Evolutionary conservation across 2,888 invertebrate species (phyloP), one percentile per base, ranked within the genome.

Genomic region (Dryobotodes eremita): DNA sequence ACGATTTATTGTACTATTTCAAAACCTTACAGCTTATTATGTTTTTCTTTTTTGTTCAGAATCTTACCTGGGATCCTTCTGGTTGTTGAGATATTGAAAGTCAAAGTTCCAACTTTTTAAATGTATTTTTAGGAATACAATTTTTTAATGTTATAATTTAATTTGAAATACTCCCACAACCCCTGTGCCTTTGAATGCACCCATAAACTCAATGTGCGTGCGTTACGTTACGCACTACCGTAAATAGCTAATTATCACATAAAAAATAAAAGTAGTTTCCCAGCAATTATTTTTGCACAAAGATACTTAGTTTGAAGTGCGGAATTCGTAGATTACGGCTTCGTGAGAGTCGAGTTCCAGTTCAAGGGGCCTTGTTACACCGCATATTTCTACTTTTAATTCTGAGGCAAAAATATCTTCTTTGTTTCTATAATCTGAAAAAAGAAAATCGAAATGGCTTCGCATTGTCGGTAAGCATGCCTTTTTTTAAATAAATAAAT

Each of bases 401-500:
- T 50, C 15, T 5, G 6, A 53, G 0, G 26, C 15, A 3, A 11
- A 64, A 64, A 26, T 70, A 53, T 46, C 4, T 48, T 59, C 7
- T 53, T 53, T 59, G 17, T 65, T 79, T 82, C 8, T 42, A 42
- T 50, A 53, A 59, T 53, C 36, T 23, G 50, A 31, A 57, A 31
- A 8, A 36, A 13, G 53, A 26, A 74, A 74, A 13, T 68, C 4
- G 48, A 68, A 83, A 84, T 53, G 68, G 53, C 61, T 15, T 15
- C 57, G 57, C 36, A 62, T 62, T 61, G 61, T 71, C 42, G 5
- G 5, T 42, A 26, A 26, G 66, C 36, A 42, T n/a, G 46, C 13
- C 46, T 46, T 62, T 73, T 79, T 74, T 84, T 36, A 50, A n/a
- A n/a, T 57, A 53, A 84, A 84, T 80, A 80, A 80, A 74, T 62